Evolutionary conservation across 2,888 invertebrate species (phyloP).

Genomic region (Lottia scabra): DNA sequence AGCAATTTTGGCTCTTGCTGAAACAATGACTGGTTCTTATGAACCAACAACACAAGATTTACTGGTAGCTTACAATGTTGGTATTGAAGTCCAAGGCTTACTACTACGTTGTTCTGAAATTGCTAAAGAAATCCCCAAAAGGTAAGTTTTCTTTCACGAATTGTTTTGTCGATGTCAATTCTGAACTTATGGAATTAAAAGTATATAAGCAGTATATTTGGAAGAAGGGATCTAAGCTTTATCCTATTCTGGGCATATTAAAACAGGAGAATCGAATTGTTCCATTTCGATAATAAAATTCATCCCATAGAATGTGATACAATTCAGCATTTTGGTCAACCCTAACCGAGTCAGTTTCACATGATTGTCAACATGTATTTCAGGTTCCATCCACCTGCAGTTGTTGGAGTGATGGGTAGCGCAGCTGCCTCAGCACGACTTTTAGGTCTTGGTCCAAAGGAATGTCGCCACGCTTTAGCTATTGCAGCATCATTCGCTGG

Average conservation of each 20-base stretch:
- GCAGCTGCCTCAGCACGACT: constrained; percentile 49
- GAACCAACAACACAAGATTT: constrained; percentile 40
- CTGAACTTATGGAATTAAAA: too few relatives aligned
- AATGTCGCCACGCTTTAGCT: constrained; percentile 47
- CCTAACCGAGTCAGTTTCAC: too few relatives aligned
- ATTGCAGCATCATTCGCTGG: constrained; percentile 56
- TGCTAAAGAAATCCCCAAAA: constrained; percentile 47
- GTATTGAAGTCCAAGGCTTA: constrained; percentile 52
- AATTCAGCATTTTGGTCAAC: too few relatives aligned
- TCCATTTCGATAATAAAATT: too few relatives aligned
- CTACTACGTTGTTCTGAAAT: constrained; percentile 44
- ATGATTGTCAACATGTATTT: background rate
- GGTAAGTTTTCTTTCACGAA: constrained; percentile 29
- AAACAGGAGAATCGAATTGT: too few relatives aligned
- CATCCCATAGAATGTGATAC: too few relatives aligned
- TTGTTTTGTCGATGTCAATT: background rate
- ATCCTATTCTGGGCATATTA: too few relatives aligned
- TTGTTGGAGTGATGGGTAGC: constrained; percentile 56
- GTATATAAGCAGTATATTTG: too few relatives aligned
- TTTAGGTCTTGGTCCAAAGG: constrained; percentile 38
- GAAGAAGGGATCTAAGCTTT: too few relatives aligned
- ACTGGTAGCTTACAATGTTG: constrained; percentile 52
- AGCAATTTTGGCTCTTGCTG: constrained; percentile 43
- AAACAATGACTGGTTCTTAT: constrained; percentile 32
- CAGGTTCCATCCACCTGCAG: constrained; percentile 55